Base-by-base conservation (phyloP, 2,888 invertebrate genomes). In the Lapara coniferarum region DNA sequence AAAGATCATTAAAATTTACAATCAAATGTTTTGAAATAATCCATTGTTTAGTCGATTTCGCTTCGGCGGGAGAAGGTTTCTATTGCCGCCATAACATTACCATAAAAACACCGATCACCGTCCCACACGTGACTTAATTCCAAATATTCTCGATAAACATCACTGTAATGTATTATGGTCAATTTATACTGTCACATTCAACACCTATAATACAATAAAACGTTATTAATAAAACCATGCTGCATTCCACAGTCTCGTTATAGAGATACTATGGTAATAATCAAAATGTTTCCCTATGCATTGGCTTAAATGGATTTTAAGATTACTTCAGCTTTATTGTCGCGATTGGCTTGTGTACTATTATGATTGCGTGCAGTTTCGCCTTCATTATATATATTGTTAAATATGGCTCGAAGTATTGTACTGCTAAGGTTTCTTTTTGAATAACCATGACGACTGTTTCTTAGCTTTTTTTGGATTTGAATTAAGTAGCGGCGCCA, bases 51-150 rank as follows among this genome's bases (percentile, higher is more conserved):
- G 78, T 79, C 77, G 83, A 82, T 85, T 85, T 85, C 79, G 82
- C 81, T 78, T 72, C 77, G 78, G 71, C 75, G 73, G 74, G 76
- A 78, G 78, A 78, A 77, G 78, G 80, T 83, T 84, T 82, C 85
- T 84, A 83, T 81, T 76, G 78, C 77, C 81, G 84, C 82, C 84
- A 88, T 88, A 87, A 86, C 83, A 89, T 89, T 87, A 85, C 85
- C 85, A 88, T 89, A 88, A 88, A 87, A 88, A 85, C 78, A 78
- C 83, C 81, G 76, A 85, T 82, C 77, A 76, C 79, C 83, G 73
- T 77, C 86, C 87, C 85, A 89, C 86, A 84, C 82, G 85, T 87
- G 89, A 87, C 86, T 86, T 83, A 86, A 88, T 83, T 84, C 87
- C 79, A 87, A 88, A 90, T 85, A 88, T 83, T 85, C 83, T 82